Base-by-base conservation (phyloP, 1,140 invertebrate species). In the Fopius arisanus region DNA sequence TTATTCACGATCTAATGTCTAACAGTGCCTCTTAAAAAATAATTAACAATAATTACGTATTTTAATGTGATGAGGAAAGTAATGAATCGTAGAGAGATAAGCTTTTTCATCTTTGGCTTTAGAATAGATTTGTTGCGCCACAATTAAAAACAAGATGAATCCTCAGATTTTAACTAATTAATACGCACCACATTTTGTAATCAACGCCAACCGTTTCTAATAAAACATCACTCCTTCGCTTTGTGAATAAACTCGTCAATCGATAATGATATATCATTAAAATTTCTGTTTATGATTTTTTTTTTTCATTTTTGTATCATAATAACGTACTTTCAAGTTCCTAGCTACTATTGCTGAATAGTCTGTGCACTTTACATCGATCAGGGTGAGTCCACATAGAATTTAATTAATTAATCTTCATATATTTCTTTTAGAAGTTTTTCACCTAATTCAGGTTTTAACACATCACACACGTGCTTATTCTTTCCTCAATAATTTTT, bases 341-440 rank as follows among this genome's bases (percentile, higher is more conserved):
- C 74, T 78, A 78, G 48, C 73, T 75, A 78, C 76, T 78, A 77
- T 76, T 78, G 73, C 75, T 74, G 72, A 65, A 72, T 73, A 78
- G 69, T 73, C 67, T 77, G 78, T 78, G 75, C 78, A 78, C 54
- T 77, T 78, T 75, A 77, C 75, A 75, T 75, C 69, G 75, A 77
- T 67, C 68, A 68, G 43, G 76, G 68, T 74, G 62, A 74, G 19
- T 70, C 72, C 70, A 73, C 67, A 54, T 70, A 66, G 37, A 74
- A 72, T 76, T 54, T 59, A 65, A 37, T 12, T 21, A 54, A 71
- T 72, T 40, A 33, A 14, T 72, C 26, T 41, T 41, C 28, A 31
- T n/a, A 67, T 48, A n/a, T 28, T 74, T 28, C 29, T 33, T 54
- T 68, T 33, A 40, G 6, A 54, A 14, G 29, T 68, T 41, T 16